Evolutionary conservation across 2,888 invertebrate species (phyloP), one percentile per base, ranked within the genome.

Genomic region (Cerastis rubricosa): DNA sequence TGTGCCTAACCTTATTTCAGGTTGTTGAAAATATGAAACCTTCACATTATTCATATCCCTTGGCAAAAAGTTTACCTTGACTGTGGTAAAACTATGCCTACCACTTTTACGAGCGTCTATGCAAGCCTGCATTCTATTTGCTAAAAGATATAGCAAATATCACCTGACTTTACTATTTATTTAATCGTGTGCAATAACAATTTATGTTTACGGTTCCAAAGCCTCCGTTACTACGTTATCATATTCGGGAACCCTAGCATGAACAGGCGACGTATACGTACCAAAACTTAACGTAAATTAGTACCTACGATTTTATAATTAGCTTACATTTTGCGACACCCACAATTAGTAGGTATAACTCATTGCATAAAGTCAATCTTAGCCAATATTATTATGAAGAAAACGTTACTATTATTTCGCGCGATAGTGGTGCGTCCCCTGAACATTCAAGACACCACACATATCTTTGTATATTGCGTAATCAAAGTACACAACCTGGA

Each of bases 401-500:
- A 43, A 43, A n/a, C 8, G 12, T 8, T 40, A 61, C 35, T 19
- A 19, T 22, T 4, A 61, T 35, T 43, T 0, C n/a, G 3, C 43
- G n/a, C 14, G 14, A n/a, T 61, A 12, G 22, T 63, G 35, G 22
- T 12, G 11, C 11, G 11, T 63, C 35, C 11, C 22, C n/a, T 25
- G 7, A 29, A 35, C 25, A 9, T 47, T 14, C 40, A 54, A 29
- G 43, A 43, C 12, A 59, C 19, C 29, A 77, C 69, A 61, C 4
- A 25, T n/a, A n/a, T 68, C 25, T 68, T 29, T 17, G 19, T 9
- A 29, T 40, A 73, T 78, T 74, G 0, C 69, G 73, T 67, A 78
- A 70, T 59, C 4, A 22, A 70, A 47, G 22, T 68, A 71, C 51
- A 69, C 12, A 61, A 68, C 9, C 6, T 25, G 49, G 29, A 25